Evolutionary conservation across 2,888 invertebrate genomes (phyloP), one percentile per base, ranked within the genome.

Genomic region (Chalcosyrphus nemorum): DNA sequence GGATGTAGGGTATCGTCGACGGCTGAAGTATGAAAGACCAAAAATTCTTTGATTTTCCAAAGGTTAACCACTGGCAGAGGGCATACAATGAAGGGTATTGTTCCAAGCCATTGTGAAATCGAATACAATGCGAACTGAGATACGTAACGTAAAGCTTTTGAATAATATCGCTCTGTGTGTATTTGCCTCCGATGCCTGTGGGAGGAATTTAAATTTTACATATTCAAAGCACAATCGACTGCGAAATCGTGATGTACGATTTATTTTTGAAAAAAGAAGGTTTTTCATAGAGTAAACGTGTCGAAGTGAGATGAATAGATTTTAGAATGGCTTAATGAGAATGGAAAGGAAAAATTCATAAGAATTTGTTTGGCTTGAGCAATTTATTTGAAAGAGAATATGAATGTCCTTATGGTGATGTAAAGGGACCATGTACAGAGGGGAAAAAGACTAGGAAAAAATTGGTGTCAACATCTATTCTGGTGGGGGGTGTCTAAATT

Each of bases 1-100:
- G n/a, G n/a, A n/a, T n/a, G n/a, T n/a, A n/a, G 29, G 4, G 32
- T 15, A 29, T 24, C 24, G 13, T n/a, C 27, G 27, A 13, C 41
- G 29, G 15, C 24, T 38, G 17, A 17, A 6, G 2, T 13, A 4
- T 6, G 27, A 29, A 11, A 1, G 1, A 9, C 17, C 2, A 13
- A 32, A 41, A 41, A 43, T 7, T 52, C 15, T 5, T 32, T 2
- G 17, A n/a, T n/a, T 35, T 29, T 35, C n/a, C 17, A 17, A 24
- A 63, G 63, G 76, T 59, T 68, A 68, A 57, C 50, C 57, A 13
- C 29, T 50, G 50, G 32, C n/a, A 59, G 68, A 45, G 32, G 27
- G 17, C 61, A 27, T 7, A 41, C 54, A 56, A 29, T 61, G 32
- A 61, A 61, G 71, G 21, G 43, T 35, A 45, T 77, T 68, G 52